Evolutionary conservation across 1,140 invertebrate species (phyloP).

Genomic region (Samia ricini): DNA sequence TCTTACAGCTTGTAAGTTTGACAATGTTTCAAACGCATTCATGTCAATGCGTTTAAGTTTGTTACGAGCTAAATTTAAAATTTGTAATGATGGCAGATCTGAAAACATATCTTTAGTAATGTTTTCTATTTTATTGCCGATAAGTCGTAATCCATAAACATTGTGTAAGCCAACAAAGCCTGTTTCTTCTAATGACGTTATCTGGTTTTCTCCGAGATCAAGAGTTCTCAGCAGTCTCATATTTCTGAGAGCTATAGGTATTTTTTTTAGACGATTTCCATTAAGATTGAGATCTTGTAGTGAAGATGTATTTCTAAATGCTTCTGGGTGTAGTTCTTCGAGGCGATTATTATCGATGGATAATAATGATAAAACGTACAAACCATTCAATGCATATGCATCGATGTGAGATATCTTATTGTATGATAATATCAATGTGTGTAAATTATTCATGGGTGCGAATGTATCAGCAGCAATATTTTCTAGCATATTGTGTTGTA

Average conservation of each 20-base stretch:
- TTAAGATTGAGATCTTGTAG: slow-evolving; percentile 92
- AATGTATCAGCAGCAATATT: slow-evolving; percentile 89
- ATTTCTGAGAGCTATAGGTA: slow-evolving; percentile 87
- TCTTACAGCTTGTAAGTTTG: slow-evolving; percentile 89
- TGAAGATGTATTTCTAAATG: slow-evolving; percentile 89
- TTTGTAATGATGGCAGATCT: slow-evolving; percentile 89
- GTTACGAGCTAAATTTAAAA: slow-evolving; percentile 93
- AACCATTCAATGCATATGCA: slow-evolving; percentile 86
- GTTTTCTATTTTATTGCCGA: slow-evolving; percentile 93
- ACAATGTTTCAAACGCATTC: slow-evolving; percentile 88
- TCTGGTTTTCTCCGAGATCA: slow-evolving; percentile 91
- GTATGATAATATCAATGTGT: slow-evolving; percentile 87
- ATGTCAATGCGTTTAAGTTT: slow-evolving; percentile 88
- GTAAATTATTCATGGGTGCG: slow-evolving; percentile 89
- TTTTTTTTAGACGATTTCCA: slow-evolving; percentile 87
- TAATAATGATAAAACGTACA: slow-evolving; percentile 87
- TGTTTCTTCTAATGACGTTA: slow-evolving; percentile 86
- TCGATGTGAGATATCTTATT: slow-evolving; percentile 88
- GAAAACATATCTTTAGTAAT: slow-evolving; percentile 89
- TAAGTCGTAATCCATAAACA: slow-evolving; percentile 89
- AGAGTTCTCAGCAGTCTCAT: slow-evolving; percentile 87
- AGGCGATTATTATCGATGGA: slow-evolving; percentile 90
- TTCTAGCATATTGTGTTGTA: slow-evolving; percentile 88
- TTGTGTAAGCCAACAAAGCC: slow-evolving; percentile 89
- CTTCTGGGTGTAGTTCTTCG: slow-evolving; percentile 86